These are phyloP conservation scores for Onychomys arenicola DNA, from an alignment of 2,797 vertebrate genomes.

Conservation along the genomic window DNA sequence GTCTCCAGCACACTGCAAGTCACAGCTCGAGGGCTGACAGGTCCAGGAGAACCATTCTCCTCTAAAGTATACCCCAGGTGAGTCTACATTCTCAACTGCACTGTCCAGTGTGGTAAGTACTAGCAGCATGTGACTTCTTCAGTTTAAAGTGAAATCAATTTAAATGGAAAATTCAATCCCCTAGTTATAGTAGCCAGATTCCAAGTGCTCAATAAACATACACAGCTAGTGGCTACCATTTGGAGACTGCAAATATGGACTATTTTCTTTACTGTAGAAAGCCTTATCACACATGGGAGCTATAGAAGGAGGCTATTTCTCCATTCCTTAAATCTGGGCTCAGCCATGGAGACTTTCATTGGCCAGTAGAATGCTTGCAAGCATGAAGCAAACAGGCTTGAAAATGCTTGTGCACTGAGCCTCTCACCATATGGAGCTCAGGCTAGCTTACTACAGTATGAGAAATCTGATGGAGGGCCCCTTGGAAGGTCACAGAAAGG, in stretches of 20 bases:
- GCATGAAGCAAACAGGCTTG: neutral
- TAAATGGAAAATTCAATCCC: neutral
- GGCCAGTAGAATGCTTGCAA: neutral
- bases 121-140: neutral
- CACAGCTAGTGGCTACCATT: neutral
- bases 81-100: neutral
- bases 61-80: neutral
- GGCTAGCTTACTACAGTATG: no score
- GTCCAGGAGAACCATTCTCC: neutral
- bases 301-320: neutral
- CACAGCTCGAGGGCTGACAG: neutral
- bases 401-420: neutral
- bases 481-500: neutral
- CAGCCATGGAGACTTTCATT: neutral
- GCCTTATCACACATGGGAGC: neutral
- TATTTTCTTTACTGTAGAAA: neutral
- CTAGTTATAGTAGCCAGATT: neutral
- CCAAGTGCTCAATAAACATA: neutral
- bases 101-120: neutral
- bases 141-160: conserved; percentile 12
- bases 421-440: neutral
- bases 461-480: no score
- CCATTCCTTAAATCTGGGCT: neutral
- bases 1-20: neutral
- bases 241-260: neutral